Conservation (phyloP, 2,113 vertebrate species). For the Hemibagrus wyckioides region DNA sequence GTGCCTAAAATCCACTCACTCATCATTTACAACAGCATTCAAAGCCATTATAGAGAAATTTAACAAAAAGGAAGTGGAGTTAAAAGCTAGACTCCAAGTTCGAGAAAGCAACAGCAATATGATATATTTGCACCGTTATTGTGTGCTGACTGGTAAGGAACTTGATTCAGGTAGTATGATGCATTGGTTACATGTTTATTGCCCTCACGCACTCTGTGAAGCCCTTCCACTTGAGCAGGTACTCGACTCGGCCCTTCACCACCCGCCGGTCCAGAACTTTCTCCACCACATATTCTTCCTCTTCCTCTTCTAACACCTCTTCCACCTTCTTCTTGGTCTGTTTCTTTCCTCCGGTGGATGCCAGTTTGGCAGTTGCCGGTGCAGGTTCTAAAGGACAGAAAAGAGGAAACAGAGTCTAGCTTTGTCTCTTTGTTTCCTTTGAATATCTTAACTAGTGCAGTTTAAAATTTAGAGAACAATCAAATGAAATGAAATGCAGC, state of each 20-base stretch:
- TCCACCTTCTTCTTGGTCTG: slow-evolving; percentile 92
- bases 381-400: slow-evolving; percentile 30
- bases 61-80: not conserved
- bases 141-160: not conserved
- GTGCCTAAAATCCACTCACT: too few relatives aligned
- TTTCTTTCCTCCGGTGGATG: slow-evolving; percentile 86
- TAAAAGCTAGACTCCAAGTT: not conserved
- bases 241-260: slow-evolving; percentile 91
- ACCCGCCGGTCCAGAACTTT: slow-evolving; percentile 92
- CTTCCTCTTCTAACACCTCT: slow-evolving; percentile 92
- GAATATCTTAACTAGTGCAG: not conserved
- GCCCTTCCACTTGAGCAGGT: slow-evolving; percentile 96
- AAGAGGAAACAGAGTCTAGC: not conserved
- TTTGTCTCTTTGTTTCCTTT: not conserved
- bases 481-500: not conserved
- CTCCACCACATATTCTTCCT: slow-evolving; percentile 97
- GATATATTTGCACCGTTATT: not conserved
- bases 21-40: too few relatives aligned
- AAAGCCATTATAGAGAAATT: not conserved
- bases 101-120: not conserved
- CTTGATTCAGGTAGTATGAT: not conserved
- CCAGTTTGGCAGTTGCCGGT: slow-evolving; percentile 78
- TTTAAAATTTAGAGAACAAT: not conserved
- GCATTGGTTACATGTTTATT: too few relatives aligned
- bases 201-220: slow-evolving; percentile 88